Evolutionary conservation across 2,113 vertebrate genomes (phyloP).

Genomic region (Grallaria varia): DNA sequence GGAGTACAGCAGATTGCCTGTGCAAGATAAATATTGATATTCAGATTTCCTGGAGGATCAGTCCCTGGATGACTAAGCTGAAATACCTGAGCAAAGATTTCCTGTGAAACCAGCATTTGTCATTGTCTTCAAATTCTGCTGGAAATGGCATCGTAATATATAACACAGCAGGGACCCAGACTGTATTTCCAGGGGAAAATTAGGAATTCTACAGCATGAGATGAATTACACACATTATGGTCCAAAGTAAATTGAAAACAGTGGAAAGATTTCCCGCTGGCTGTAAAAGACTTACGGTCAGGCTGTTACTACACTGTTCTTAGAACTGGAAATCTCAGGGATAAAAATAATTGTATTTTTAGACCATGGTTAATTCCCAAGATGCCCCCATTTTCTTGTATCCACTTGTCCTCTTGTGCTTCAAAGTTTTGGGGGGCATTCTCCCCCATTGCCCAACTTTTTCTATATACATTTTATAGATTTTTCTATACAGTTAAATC

Average conservation of each 20-base stretch:
- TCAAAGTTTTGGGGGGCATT: not conserved
- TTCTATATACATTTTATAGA: not conserved
- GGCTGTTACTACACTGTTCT: not conserved
- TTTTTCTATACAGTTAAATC: not conserved
- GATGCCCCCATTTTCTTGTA: not conserved
- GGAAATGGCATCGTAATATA: not conserved
- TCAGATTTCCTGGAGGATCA: not conserved
- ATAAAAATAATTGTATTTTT: not conserved
- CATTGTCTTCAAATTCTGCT: not conserved
- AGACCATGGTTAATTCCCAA: not conserved
- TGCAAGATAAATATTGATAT: not conserved
- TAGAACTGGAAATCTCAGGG: not conserved
- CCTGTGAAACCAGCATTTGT: not conserved
- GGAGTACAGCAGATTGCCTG: not conserved
- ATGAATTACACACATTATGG: not conserved
- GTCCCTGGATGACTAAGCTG: not conserved
- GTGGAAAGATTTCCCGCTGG: not conserved
- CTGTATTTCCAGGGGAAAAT: not conserved
- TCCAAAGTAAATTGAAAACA: conserved; percentile 7
- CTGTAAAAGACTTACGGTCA: not conserved
- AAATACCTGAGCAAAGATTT: not conserved
- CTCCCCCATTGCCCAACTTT: fast-evolving
- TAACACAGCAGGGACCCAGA: not conserved
- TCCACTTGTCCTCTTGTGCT: not conserved
- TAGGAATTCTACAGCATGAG: not conserved